phyloP scores from a whole-genome alignment of 2,113 vertebrate genomes.

The Baryphthengus martii region DNA sequence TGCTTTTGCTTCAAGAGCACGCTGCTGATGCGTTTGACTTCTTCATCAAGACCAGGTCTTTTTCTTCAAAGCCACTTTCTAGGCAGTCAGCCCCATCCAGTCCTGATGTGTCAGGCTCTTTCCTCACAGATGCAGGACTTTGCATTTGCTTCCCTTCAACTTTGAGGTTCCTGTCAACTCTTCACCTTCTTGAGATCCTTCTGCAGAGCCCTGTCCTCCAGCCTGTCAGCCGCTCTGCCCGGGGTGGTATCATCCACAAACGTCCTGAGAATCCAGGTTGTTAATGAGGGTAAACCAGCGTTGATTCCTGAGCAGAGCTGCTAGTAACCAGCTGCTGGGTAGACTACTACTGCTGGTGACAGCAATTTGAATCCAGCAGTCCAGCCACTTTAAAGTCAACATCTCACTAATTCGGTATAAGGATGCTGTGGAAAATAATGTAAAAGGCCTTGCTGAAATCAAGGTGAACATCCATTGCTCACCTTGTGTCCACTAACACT shows the following conservation, averaged over 20 bases:
- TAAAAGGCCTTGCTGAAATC: not conserved
- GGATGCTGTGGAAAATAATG: not conserved
- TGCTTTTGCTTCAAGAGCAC: not conserved
- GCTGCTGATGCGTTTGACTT: not conserved
- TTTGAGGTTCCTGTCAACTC: not conserved
- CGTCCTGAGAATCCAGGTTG: not conserved
- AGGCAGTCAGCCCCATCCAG: not conserved
- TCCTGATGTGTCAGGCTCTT: not conserved
- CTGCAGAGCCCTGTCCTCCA: not conserved
- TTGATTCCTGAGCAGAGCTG: not conserved
- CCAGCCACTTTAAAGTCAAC: not conserved
- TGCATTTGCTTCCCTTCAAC: not conserved
- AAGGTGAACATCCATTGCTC: not conserved
- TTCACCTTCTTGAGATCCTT: not conserved
- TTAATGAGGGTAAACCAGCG: not conserved
- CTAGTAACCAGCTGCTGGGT: not conserved
- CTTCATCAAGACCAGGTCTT: not conserved
- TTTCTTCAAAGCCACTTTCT: not conserved
- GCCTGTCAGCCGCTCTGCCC: not conserved
- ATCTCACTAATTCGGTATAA: not conserved
- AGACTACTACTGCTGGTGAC: not conserved
- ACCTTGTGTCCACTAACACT: not conserved
- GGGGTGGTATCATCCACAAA: rapidly evolving
- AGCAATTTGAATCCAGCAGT: not conserved
- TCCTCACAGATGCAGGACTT: not conserved